These are phyloP conservation scores for Meandrusa payeni DNA, from an alignment of 2,888 invertebrate genomes.

Conservation along the genomic window DNA sequence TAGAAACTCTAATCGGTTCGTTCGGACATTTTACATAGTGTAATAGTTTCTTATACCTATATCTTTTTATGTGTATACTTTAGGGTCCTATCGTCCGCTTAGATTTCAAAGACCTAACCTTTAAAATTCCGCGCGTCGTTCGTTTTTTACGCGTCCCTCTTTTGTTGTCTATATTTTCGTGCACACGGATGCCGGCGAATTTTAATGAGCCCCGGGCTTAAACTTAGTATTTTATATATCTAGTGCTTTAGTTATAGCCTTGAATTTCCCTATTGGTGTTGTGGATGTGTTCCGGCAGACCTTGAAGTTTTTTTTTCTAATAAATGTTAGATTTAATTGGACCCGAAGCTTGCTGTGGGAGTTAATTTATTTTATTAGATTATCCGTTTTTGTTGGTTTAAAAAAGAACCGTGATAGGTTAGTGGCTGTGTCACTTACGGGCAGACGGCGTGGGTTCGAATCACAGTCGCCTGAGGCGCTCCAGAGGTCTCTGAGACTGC, in stretches of 20 bases:
- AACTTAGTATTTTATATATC: constrained; percentile 9
- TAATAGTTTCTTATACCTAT: too few relatives aligned
- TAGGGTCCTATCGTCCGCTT: constrained; percentile 6
- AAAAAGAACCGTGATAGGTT: too few relatives aligned
- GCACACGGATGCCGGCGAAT: constrained; percentile 12
- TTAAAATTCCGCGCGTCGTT: constrained; percentile 18
- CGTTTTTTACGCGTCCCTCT: constrained; percentile 21
- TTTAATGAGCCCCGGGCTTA: constrained; percentile 11
- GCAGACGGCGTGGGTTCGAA: too few relatives aligned
- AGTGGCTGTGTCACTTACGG: too few relatives aligned
- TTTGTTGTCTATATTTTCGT: constrained; percentile 23
- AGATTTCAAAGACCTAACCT: constrained; percentile 15
- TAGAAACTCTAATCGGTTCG: too few relatives aligned
- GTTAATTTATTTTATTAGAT: too few relatives aligned
- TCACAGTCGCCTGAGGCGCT: too few relatives aligned
- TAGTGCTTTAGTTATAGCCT: constrained; percentile 8
- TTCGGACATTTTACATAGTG: too few relatives aligned
- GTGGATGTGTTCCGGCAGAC: constrained; percentile 2
- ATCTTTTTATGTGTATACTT: too few relatives aligned
- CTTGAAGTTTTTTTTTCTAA: constrained; percentile 13
- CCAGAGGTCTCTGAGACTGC: too few relatives aligned
- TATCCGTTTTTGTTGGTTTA: too few relatives aligned
- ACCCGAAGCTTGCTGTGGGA: not conserved
- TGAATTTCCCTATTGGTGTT: constrained; percentile 7
- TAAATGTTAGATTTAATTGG: not conserved